Evolutionary conservation across 2,113 vertebrate genomes (phyloP), one percentile per base, ranked within the genome.

Genomic region (Ariopsis seemanni): DNA sequence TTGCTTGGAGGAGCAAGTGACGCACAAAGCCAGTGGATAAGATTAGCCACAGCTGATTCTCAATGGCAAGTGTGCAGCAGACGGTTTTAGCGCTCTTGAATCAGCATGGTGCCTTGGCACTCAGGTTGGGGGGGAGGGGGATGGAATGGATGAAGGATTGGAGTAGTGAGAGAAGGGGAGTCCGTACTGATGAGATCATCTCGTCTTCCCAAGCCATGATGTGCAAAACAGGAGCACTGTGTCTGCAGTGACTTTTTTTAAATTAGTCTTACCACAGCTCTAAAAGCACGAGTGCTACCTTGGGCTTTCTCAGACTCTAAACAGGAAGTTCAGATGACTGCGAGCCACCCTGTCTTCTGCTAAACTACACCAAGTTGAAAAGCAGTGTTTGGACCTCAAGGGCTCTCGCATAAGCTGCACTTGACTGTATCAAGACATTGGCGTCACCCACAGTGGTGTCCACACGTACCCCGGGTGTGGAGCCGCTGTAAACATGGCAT

Each of bases 31-130:
- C 22, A 20, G 20, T 77, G 84, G 86, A 91, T 85, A 27, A 85
- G 81, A 86, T 89, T 86, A 84, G 74, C 75, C 71, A 57, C 79
- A 88, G 84, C 57, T 25, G 79, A 87, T 86, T 87, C 84, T 88
- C 84, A 84, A 55, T 77, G 53, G 77, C 58, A 57, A 82, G 80
- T 14, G 57, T 30, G 42, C 42, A 17, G 86, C 74, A 48, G 74
- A n/a, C 48, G 30, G 57, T 75, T 84, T 67, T 77, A 78, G 60
- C 14, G 20, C 48, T 52, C 72, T 88, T 22, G 86, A 83, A 60
- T 83, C 86, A 65, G 86, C 65, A 52, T 27, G 79, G 63, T 8
- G 86, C 69, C 81, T 81, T 48, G 60, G 50, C 27, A 20, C 53
- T 74, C 67, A 11, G 69, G 52, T 69, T 22, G 65, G 53, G 67